Base-by-base conservation (phyloP, 1,140 invertebrate species). In the Arion vulgaris region DNA sequence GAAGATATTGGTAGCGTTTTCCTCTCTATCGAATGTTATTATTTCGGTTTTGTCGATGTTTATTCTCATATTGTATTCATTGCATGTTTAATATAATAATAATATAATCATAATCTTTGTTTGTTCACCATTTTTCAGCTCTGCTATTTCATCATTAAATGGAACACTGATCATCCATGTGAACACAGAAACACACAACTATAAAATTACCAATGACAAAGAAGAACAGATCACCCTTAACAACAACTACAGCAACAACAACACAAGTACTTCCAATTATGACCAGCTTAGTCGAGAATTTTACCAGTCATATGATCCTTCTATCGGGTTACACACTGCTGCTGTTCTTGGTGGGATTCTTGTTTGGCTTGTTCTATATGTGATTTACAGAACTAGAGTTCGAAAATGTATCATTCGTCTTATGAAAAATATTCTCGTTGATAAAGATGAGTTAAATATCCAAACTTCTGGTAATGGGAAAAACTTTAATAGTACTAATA, bases 271-370 rank as follows among this genome's bases (percentile, higher is more conserved):
- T n/a, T 34, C 28, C 32, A 72, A 39, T 26, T 69, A 80, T 32
- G 68, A 81, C 38, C 34, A 71, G 75, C 80, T 77, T 26, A 68
- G 68, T 51, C 41, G 32, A 45, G 66, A 71, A 36, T 89, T 89
- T 79, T 89, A 89, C 81, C 72, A 80, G 32, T 86, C 86, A 0
- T 89, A 89, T 78, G 80, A 88, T 76, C 87, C 88, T 1, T 79
- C 87, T 57, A 83, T 87, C 76, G 88, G 87, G 15, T 72, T 89
- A 38, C 87, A 89, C 75, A 89, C 87, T 0, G 88, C 88, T 1
- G 83, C 86, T 9, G 84, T 88, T 38, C 76, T 89, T 4, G 88
- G 88, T n/a, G 86, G 88, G 9, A 86, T 88, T 73, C 85, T 89
- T 5, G 80, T 87, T 53, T 68, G 86, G 76, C 74, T 89, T 9